Conservation (phyloP, 2,888 invertebrate species). For the Rhamnusium bicolor region DNA sequence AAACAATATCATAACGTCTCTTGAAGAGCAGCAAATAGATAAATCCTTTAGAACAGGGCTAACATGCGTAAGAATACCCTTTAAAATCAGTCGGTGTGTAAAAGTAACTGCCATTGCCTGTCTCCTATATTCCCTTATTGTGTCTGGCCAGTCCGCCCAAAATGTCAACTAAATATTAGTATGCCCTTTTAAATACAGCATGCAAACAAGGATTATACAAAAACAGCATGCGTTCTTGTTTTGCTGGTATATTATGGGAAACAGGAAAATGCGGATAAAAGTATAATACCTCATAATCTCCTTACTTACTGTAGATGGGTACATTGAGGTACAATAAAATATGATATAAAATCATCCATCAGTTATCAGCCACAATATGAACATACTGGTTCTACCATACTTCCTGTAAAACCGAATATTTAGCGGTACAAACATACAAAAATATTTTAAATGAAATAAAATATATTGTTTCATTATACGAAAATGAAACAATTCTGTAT, state of each 20-base stretch:
- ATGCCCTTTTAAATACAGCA: conserved; percentile 56
- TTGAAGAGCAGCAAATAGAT: conserved; percentile 36
- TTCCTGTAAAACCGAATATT: too few relatives aligned
- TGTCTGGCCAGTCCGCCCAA: conserved; percentile 63
- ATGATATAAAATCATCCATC: conserved; percentile 8
- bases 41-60: conserved; percentile 55
- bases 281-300: conserved; percentile 45
- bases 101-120: conserved; percentile 59
- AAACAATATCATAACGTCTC: conserved; percentile 20
- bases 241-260: conserved; percentile 54
- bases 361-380: not conserved
- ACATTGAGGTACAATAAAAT: conserved; percentile 4
- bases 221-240: conserved; percentile 48
- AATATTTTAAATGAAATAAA: too few relatives aligned
- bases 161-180: conserved; percentile 67
- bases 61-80: conserved; percentile 61
- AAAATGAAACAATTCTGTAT: too few relatives aligned
- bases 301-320: conserved; percentile 17
- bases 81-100: conserved; percentile 61
- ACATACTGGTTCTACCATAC: not conserved
- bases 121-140: conserved; percentile 57
- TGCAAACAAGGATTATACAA: conserved; percentile 56
- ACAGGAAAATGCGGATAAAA: conserved; percentile 53
- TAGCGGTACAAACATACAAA: too few relatives aligned
- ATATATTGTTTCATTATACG: too few relatives aligned